Conservation (phyloP, 2,113 vertebrate species). For the Pyrgilauda ruficollis region DNA sequence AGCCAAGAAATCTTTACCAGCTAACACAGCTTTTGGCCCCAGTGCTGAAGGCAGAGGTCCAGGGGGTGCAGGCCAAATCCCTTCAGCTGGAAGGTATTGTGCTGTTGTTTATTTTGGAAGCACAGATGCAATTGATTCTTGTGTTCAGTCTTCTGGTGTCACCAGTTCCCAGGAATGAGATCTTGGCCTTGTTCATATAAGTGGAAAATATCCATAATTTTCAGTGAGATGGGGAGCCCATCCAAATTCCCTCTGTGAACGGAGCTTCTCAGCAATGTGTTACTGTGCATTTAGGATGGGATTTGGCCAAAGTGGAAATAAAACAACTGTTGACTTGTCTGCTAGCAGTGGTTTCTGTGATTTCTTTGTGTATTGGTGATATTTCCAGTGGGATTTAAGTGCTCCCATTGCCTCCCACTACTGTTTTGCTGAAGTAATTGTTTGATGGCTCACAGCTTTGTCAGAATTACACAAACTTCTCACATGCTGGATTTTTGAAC, state of each 20-base stretch:
- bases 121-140: not conserved
- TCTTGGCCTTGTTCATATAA: not conserved
- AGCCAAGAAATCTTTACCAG: not conserved
- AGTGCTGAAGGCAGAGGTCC: not conserved
- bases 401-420: not conserved
- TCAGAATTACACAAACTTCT: not conserved
- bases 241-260: not conserved
- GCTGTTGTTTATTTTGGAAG: conserved; percentile 44
- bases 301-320: not conserved
- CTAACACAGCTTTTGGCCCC: not conserved
- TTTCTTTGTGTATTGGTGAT: not conserved
- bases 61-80: not conserved
- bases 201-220: not conserved
- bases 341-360: not conserved
- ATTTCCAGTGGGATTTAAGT: not conserved
- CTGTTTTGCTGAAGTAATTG: not conserved
- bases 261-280: not conserved
- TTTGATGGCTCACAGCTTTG: not conserved
- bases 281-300: not conserved
- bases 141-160: not conserved
- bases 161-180: not conserved
- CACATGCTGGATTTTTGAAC: not conserved
- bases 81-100: conserved; percentile 51
- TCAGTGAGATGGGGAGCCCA: not conserved
- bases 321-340: not conserved